Evolutionary conservation across 2,888 invertebrate genomes (phyloP).

Genomic region (Drosophila pegasa): DNA sequence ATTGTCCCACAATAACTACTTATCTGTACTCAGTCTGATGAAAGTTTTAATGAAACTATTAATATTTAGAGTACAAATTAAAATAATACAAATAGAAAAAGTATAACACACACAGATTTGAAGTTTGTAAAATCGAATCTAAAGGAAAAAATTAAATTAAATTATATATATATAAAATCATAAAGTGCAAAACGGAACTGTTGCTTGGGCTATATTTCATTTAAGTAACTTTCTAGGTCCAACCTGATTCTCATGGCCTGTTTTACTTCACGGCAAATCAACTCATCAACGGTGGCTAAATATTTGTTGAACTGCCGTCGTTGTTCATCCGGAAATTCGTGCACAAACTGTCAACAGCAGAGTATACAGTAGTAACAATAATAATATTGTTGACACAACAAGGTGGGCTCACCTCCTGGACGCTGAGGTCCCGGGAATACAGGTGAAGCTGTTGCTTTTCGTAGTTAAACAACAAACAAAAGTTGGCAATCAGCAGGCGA

Average conservation of each 20-base stretch:
- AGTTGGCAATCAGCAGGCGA: constrained; percentile 80
- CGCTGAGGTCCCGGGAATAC: constrained; percentile 66
- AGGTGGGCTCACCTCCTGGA: constrained; percentile 70
- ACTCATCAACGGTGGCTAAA: constrained; percentile 83
- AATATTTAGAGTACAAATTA: no score
- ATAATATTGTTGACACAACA: constrained; percentile 11
- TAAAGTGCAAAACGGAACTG: background rate
- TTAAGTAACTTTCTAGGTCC: background rate
- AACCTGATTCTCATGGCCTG: constrained; percentile 82
- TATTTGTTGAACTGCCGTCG: constrained; percentile 86
- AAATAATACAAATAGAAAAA: no score
- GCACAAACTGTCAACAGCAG: constrained; percentile 67
- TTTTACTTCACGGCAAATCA: constrained; percentile 78
- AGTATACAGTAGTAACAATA: constrained; percentile 25
- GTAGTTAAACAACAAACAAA: constrained; percentile 79
- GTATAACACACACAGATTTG: no score
- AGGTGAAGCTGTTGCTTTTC: constrained; percentile 65
- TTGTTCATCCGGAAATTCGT: constrained; percentile 83
- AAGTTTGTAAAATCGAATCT: no score
- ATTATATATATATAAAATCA: no score
- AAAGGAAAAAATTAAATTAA: no score
- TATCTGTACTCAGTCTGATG: no score
- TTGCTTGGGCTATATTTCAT: background rate
- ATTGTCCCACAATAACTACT: no score
- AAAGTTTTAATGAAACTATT: no score